Conservation (phyloP, 1,140 invertebrate genomes). For the Ceratitis capitata region DNA sequence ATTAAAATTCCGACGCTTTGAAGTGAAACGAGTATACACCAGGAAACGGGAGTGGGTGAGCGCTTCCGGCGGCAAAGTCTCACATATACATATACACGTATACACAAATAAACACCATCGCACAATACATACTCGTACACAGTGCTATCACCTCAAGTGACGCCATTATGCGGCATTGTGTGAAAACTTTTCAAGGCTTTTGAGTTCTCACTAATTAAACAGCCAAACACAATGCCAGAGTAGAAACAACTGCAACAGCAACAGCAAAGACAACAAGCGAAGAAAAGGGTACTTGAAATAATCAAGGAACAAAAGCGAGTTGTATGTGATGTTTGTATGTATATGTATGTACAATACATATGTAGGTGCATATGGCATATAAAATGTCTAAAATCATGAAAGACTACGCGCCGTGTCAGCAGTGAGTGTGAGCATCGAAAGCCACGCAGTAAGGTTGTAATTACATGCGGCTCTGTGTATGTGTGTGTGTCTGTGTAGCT, state of each 20-base stretch:
- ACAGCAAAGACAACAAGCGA: background rate
- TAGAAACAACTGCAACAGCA: no score
- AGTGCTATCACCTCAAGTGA: background rate
- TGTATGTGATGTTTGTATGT: background rate
- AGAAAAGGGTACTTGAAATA: background rate
- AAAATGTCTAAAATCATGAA: background rate
- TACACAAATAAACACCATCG: background rate
- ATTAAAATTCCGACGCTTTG: slow-evolving; percentile 18
- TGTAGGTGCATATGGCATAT: background rate
- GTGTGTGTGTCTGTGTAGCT: background rate
- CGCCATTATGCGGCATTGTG: slow-evolving; percentile 29
- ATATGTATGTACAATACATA: background rate
- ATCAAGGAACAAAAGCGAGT: background rate
- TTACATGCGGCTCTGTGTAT: background rate
- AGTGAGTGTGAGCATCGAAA: background rate
- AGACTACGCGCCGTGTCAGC: background rate
- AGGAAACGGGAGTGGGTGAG: background rate
- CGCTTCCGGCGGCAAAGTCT: background rate
- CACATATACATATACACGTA: background rate
- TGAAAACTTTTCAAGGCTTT: slow-evolving; percentile 31
- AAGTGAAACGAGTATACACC: slow-evolving; percentile 1
- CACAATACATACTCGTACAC: background rate
- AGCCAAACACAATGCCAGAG: slow-evolving; percentile 21
- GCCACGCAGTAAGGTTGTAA: background rate
- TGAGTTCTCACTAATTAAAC: slow-evolving; percentile 15